Evolutionary conservation across 1,140 invertebrate genomes (phyloP), one percentile per base, ranked within the genome.

Genomic region (Sarcophaga bullata): DNA sequence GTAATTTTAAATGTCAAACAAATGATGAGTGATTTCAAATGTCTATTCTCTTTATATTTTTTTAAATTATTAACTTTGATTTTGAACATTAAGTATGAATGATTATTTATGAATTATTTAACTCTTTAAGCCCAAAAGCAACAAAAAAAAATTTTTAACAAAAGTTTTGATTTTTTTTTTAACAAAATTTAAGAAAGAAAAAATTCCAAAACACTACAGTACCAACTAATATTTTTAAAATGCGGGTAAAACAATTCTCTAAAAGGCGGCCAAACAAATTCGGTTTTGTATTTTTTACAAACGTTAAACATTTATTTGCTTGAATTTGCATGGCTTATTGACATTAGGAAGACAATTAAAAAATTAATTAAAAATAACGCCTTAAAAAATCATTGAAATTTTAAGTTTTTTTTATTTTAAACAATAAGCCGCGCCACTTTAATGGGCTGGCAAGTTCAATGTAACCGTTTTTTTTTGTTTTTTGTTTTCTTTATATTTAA

Each of bases 341-440:
- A n/a, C 54, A 58, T 58, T 58, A n/a, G n/a, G 13, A 58, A 58
- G n/a, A 58, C 54, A 58, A 58, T 58, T 15, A 58, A 58, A 58
- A 58, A 58, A 58, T 58, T 58, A 58, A 58, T 58, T 58, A 58
- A 58, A 58, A 58, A 58, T 58, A 58, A 58, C 54, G 54, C 54
- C 54, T 58, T 37, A 37, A 58, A 58, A 58, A 58, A 58, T 54
- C 52, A 54, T 54, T 54, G 6, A 54, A 54, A 54, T 9, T 54
- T 6, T 54, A 9, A 54, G 7, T 7, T 54, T 54, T 54, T 9
- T 8, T 10, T 52, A 52, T 58, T 58, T 13, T 58, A 0, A 58
- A 58, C 25, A 37, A 37, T 37, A 2, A 37, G 25, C 25, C 25
- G 25, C 25, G 25, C 25, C 25, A 37, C 25, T 37, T 37, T 37